Evolutionary conservation across 2,888 invertebrate species (phyloP).

Genomic region (Habrosyne pyritoides): DNA sequence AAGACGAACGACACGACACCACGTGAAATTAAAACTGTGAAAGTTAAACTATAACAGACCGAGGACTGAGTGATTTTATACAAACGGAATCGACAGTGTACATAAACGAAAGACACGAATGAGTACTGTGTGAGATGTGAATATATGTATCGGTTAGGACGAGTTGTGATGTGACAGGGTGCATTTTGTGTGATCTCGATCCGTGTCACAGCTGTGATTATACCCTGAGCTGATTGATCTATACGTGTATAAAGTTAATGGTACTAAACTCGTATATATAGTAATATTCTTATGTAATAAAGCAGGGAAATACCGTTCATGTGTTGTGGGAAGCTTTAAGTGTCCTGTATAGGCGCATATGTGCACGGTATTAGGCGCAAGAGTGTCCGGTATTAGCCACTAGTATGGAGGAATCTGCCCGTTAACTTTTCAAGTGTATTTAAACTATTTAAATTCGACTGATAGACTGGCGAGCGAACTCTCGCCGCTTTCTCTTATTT

Average conservation of each 20-base stretch:
- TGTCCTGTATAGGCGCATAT: slow-evolving; percentile 25
- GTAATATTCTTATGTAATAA: slow-evolving; percentile 42
- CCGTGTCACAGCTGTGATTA: slow-evolving; percentile 19
- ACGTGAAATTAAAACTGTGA: no score
- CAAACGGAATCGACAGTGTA: background rate
- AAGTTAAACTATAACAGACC: background rate
- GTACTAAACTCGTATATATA: slow-evolving; percentile 38
- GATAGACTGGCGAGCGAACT: slow-evolving; percentile 18
- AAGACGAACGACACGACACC: background rate
- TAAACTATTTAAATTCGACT: slow-evolving; percentile 15
- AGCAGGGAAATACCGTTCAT: slow-evolving; percentile 46
- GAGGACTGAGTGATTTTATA: background rate
- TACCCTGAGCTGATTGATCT: slow-evolving; percentile 17
- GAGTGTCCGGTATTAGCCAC: slow-evolving; percentile 12
- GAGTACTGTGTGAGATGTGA: background rate
- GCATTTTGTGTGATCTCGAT: slow-evolving; percentile 39
- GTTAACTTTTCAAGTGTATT: slow-evolving; percentile 3
- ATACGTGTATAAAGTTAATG: slow-evolving; percentile 32
- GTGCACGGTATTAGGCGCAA: slow-evolving; percentile 11
- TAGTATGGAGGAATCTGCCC: slow-evolving; percentile 27
- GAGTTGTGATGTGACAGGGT: slow-evolving; percentile 17
- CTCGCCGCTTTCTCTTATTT: slow-evolving; percentile 14
- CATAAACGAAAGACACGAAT: background rate
- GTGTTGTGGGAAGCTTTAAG: slow-evolving; percentile 55
- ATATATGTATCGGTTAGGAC: background rate